phyloP scores from a whole-genome alignment of 2,888 invertebrate genomes.

The Therioaphis trifolii region DNA sequence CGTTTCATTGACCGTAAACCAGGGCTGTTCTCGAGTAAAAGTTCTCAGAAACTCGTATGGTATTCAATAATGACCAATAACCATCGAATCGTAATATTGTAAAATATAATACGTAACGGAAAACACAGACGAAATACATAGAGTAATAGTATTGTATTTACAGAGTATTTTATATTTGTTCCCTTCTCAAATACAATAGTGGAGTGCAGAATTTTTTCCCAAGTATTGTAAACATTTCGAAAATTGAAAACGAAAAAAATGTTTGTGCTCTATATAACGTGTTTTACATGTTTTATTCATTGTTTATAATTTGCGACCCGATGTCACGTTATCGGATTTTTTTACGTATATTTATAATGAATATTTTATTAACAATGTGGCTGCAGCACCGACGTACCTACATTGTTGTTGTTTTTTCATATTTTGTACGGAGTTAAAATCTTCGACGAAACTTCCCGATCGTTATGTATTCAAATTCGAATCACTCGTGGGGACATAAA shows the following conservation, averaged over 20 bases:
- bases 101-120: too few relatives aligned
- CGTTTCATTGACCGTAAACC: too few relatives aligned
- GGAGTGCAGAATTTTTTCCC: too few relatives aligned
- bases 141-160: too few relatives aligned
- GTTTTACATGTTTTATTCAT: slow-evolving; percentile 51
- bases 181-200: too few relatives aligned
- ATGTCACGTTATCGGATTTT: slow-evolving; percentile 3
- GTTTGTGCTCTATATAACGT: too few relatives aligned
- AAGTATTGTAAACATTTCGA: not conserved
- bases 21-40: too few relatives aligned
- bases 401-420: slow-evolving; percentile 10
- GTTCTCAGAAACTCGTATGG: too few relatives aligned
- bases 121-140: too few relatives aligned
- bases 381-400: not conserved
- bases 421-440: not conserved
- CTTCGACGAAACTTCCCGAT: not conserved
- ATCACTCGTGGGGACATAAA: slow-evolving; percentile 6
- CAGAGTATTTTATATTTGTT: too few relatives aligned
- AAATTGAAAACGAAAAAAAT: not conserved
- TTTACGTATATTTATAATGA: not conserved
- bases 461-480: slow-evolving; percentile 51
- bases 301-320: not conserved
- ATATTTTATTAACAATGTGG: slow-evolving; percentile 13
- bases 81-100: too few relatives aligned
- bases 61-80: too few relatives aligned